Conservation (phyloP, 37 sponge, comb jelly and placozoan species). For the Diacarnus erythraeanus region DNA sequence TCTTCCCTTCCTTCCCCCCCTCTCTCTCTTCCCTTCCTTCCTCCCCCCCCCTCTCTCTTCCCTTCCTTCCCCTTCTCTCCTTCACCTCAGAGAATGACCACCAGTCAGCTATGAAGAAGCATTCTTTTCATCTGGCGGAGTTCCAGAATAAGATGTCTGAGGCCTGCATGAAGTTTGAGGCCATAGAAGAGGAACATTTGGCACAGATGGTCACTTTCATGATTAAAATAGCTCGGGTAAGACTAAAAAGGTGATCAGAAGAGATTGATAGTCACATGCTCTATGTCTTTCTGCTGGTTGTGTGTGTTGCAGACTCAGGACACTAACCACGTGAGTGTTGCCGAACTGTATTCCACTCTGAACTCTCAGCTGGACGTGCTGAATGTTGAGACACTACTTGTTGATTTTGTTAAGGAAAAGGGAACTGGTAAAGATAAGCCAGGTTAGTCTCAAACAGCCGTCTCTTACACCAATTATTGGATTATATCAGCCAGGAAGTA, state of each 20-base stretch:
- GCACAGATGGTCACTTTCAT: slow-evolving; percentile 54
- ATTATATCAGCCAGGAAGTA: too few species aligned
- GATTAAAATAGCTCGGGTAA: slow-evolving; percentile 22
- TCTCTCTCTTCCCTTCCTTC: background rate
- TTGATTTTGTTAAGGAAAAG: slow-evolving; percentile 37
- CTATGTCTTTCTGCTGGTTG: background rate
- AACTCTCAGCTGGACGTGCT: slow-evolving; percentile 35
- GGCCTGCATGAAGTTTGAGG: slow-evolving; percentile 65
- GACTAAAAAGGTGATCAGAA: background rate
- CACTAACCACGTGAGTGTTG: slow-evolving; percentile 1
- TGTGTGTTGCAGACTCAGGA: slow-evolving; percentile 34
- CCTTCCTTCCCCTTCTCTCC: background rate
- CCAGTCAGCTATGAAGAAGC: slow-evolving; percentile 14
- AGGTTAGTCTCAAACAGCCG: too few species aligned
- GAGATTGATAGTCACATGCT: background rate
- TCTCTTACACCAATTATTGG: too few species aligned
- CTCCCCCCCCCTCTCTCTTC: background rate
- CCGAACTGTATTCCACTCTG: slow-evolving; percentile 2
- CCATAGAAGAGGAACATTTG: slow-evolving; percentile 65
- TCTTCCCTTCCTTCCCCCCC: background rate
- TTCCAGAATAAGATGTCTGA: slow-evolving; percentile 46
- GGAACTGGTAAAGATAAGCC: slow-evolving; percentile 75
- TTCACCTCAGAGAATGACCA: slow-evolving; percentile 30
- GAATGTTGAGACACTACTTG: slow-evolving; percentile 51
- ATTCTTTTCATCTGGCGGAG: slow-evolving; percentile 30